Percentiles rank a stretch among this genome's conserved stretches.
phyloP scores from a whole-genome alignment of 2,888 invertebrate species.

The Hesperia comma region DNA sequence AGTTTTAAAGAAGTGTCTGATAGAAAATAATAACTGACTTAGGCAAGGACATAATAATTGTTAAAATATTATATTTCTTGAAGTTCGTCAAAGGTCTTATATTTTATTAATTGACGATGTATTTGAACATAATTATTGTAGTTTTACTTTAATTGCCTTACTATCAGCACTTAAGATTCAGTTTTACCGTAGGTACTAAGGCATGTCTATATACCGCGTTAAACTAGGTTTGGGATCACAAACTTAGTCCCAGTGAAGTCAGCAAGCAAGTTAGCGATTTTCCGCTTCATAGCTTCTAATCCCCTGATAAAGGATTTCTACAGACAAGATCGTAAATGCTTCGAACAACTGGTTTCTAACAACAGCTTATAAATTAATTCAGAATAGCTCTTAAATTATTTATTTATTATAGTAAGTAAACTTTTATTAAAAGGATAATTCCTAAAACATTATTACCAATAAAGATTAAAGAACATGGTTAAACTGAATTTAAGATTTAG shows the following conservation, averaged over 20 bases:
- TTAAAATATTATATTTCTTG: too few relatives aligned
- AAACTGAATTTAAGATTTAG: too few relatives aligned
- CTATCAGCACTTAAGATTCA: not conserved
- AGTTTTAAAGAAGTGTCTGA: too few relatives aligned
- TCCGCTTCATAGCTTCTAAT: conserved; percentile 37
- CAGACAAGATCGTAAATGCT: conserved; percentile 35
- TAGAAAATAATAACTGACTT: too few relatives aligned
- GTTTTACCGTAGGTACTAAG: not conserved
- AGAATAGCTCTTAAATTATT: conserved; percentile 13
- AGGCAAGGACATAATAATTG: too few relatives aligned
- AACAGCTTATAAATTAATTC: conserved; percentile 40
- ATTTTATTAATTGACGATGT: too few relatives aligned
- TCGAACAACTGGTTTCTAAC: conserved; percentile 18
- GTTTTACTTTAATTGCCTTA: too few relatives aligned
- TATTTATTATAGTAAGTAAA: not conserved
- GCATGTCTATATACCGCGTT: not conserved
- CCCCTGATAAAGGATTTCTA: conserved; percentile 37
- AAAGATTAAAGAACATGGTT: too few relatives aligned
- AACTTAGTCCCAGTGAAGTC: conserved; percentile 35
- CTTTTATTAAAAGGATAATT: too few relatives aligned
- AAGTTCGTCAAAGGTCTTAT: too few relatives aligned
- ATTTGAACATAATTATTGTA: too few relatives aligned
- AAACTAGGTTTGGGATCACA: conserved; percentile 28
- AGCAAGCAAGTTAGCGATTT: conserved; percentile 36
- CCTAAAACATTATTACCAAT: too few relatives aligned